phyloP scores from a whole-genome alignment of 2,113 vertebrate genomes.

The Pachyramphus minor region DNA sequence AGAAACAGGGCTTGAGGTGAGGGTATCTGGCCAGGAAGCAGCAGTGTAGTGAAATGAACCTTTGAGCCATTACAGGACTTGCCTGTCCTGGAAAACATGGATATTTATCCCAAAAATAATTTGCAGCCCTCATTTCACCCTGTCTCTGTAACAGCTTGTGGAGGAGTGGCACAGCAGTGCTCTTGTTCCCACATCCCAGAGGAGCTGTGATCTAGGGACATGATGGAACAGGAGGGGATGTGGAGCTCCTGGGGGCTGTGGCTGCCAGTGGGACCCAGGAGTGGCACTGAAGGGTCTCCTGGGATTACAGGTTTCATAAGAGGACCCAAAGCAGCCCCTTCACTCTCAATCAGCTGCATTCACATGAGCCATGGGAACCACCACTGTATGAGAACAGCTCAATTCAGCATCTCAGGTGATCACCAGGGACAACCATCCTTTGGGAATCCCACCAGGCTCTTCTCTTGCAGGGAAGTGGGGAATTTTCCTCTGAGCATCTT shows the following conservation, averaged over 20 bases:
- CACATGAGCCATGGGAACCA: neutral
- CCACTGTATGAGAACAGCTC: accelerated
- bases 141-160: neutral
- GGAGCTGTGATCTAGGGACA: neutral
- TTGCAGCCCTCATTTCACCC: neutral
- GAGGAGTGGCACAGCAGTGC: neutral
- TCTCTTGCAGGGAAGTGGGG: neutral
- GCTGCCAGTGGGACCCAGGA: neutral
- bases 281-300: neutral
- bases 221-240: neutral
- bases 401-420: neutral
- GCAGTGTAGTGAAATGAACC: neutral
- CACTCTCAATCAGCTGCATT: neutral
- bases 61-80: accelerated
- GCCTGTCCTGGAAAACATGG: neutral
- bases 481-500: neutral
- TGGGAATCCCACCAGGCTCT: neutral
- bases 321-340: neutral
- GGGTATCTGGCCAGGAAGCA: neutral
- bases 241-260: neutral
- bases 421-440: neutral
- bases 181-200: neutral
- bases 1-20: neutral
- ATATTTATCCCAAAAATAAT: neutral
- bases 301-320: neutral